phyloP scores from a whole-genome alignment of 2,113 vertebrate species.

The Rhizomys pruinosus region DNA sequence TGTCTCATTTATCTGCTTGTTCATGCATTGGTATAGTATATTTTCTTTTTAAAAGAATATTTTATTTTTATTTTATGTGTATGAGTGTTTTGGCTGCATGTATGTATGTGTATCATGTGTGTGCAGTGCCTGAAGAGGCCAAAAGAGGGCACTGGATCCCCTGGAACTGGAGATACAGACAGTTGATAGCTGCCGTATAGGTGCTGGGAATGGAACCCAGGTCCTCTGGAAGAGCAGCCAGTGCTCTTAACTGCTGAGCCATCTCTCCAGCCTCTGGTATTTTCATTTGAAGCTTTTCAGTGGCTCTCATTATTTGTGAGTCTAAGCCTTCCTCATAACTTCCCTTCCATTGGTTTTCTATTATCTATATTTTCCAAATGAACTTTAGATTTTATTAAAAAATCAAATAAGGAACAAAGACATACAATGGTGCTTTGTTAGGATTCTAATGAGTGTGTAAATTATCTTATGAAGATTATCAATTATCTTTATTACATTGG shows the following conservation, averaged over 20 bases:
- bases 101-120: too few species aligned
- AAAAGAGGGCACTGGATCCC: too few species aligned
- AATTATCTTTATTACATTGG: slow-evolving; percentile 19
- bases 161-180: too few species aligned
- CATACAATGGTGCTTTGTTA: slow-evolving; percentile 26
- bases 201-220: too few species aligned
- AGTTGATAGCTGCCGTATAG: too few species aligned
- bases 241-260: too few species aligned
- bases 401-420: slow-evolving; percentile 2
- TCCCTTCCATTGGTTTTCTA: slow-evolving; percentile 48
- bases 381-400: slow-evolving; percentile 31
- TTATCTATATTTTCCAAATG: slow-evolving; percentile 30
- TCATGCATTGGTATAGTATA: not conserved
- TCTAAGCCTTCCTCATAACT: not conserved
- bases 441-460: slow-evolving; percentile 6
- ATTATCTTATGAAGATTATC: not conserved
- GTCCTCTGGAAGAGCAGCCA: too few species aligned
- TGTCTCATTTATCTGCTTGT: not conserved
- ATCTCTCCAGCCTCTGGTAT: too few species aligned
- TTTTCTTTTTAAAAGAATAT: too few species aligned
- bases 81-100: too few species aligned
- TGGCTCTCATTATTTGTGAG: slow-evolving; percentile 48
- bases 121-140: too few species aligned
- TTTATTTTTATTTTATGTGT: too few species aligned
- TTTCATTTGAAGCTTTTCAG: slow-evolving; percentile 42